These are phyloP conservation scores for Germaria angustata DNA, from an alignment of 2,888 invertebrate species.

Conservation along the genomic window DNA sequence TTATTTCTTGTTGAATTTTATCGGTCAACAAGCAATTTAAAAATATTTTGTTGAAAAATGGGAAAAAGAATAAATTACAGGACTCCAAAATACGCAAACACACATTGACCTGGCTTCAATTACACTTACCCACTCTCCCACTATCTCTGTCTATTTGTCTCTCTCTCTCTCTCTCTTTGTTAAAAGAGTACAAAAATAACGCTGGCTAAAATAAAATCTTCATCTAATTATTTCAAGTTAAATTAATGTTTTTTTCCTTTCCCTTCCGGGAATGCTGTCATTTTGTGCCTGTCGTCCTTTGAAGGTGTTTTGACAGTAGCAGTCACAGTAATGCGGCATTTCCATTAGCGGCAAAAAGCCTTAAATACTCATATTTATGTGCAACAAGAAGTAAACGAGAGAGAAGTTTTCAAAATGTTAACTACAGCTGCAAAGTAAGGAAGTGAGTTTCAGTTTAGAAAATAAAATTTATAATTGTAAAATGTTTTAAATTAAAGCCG, in stretches of 20 bases:
- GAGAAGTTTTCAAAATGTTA: neutral
- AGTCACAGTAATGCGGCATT: neutral
- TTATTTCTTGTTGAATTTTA: neutral
- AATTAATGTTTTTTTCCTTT: constrained; percentile 12
- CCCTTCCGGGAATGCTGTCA: neutral
- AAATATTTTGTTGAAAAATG: neutral
- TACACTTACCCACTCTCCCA: too few relatives aligned
- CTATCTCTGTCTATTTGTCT: neutral
- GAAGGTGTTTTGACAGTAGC: neutral
- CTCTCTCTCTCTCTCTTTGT: neutral
- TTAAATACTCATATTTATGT: neutral
- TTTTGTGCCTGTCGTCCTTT: neutral
- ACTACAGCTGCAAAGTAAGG: neutral
- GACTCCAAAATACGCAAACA: neutral
- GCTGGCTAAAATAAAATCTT: constrained; percentile 18
- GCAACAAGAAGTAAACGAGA: constrained; percentile 15
- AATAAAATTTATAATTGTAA: neutral
- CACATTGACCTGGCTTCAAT: too few relatives aligned
- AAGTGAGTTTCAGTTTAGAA: neutral
- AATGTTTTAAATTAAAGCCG: neutral
- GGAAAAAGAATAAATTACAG: neutral
- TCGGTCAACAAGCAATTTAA: neutral
- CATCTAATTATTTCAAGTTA: constrained; percentile 23
- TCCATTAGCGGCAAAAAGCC: neutral
- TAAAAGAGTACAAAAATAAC: neutral